Conservation (phyloP, 2,113 vertebrate genomes). For the Myodes glareolus region DNA sequence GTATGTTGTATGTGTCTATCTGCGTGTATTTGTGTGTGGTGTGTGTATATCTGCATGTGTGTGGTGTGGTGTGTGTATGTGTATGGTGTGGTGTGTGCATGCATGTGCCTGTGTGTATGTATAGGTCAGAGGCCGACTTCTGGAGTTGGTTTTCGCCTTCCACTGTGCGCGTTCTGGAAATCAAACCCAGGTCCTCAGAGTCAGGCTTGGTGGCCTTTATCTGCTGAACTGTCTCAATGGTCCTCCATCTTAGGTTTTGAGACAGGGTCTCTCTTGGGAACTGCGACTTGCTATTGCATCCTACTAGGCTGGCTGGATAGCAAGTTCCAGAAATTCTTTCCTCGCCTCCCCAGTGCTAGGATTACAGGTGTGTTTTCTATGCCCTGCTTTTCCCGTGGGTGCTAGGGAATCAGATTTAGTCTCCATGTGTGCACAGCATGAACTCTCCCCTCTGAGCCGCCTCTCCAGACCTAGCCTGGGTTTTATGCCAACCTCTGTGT, state of each 20-base stretch:
- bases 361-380: not conserved
- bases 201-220: not conserved
- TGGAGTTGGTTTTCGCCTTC: not conserved
- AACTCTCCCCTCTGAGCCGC: not conserved
- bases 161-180: not conserved
- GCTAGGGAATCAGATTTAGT: no score
- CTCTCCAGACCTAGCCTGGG: not conserved
- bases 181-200: not conserved
- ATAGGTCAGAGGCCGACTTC: not conserved
- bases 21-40: no score
- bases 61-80: not conserved
- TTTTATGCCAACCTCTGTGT: not conserved
- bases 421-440: not conserved
- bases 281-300: not conserved
- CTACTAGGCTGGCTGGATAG: not conserved
- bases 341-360: not conserved
- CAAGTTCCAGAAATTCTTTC: not conserved
- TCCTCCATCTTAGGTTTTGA: not conserved
- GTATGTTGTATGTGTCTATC: no score
- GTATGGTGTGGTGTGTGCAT: not conserved
- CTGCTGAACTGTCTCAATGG: not conserved
- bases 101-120: not conserved
- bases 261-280: not conserved
- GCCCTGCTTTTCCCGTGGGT: not conserved
- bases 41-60: not conserved